Conservation (phyloP, 2,888 invertebrate genomes). For the Epicampocera succincta region DNA sequence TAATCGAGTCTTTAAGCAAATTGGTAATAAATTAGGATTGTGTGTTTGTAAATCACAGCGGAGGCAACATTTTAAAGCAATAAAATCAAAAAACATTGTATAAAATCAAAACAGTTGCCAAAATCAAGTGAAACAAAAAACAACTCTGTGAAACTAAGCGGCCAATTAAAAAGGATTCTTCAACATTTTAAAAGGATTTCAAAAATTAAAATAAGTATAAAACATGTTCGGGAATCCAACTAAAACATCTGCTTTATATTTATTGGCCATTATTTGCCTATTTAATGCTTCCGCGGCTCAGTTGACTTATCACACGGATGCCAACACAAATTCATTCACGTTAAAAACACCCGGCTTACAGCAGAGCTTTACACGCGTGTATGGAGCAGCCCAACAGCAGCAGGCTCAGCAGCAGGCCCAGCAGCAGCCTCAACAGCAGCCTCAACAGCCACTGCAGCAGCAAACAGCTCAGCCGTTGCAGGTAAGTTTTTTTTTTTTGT, state of each 20-base stretch:
- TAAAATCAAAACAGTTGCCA: constrained; percentile 65
- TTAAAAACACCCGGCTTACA: constrained; percentile 80
- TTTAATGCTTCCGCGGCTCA: constrained; percentile 73
- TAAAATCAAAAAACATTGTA: constrained; percentile 58
- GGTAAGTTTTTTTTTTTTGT: constrained; percentile 41
- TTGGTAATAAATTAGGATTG: background rate
- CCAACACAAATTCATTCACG: constrained; percentile 79
- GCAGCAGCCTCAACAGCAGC: constrained; percentile 30
- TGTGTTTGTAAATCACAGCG: background rate
- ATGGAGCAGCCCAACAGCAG: constrained; percentile 74
- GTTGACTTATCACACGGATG: constrained; percentile 79
- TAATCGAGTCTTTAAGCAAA: constrained; percentile 8
- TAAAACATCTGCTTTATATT: constrained; percentile 64
- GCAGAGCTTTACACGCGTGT: constrained; percentile 80
- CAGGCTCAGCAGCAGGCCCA: constrained; percentile 66
- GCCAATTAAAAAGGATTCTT: background rate
- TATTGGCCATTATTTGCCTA: constrained; percentile 66
- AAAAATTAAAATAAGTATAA: background rate
- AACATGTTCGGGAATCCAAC: constrained; percentile 58
- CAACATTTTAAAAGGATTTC: constrained; percentile 8
- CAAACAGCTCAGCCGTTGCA: constrained; percentile 52
- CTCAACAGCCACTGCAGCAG: constrained; percentile 62
- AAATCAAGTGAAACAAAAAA: constrained; percentile 59
- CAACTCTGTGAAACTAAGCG: constrained; percentile 19
- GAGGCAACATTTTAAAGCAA: constrained; percentile 48